Percentiles rank a stretch among this genome's conserved stretches.
phyloP scores from a whole-genome alignment of 2,888 invertebrate genomes.

The Ophioninae sp. region DNA sequence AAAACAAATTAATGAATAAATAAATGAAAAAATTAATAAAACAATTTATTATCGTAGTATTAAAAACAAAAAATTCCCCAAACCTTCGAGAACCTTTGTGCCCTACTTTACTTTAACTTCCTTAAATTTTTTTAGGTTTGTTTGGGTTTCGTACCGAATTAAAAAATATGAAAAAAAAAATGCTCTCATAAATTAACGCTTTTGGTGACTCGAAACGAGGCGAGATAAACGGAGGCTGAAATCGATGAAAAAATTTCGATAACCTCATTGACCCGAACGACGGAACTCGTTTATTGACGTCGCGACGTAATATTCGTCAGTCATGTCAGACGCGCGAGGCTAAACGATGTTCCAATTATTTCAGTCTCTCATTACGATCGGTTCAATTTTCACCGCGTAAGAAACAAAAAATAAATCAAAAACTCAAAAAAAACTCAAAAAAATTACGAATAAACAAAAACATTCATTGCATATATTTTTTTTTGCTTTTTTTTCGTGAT shows the following conservation, averaged over 20 bases:
- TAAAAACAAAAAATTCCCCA: too few species aligned
- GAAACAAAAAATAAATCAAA: not conserved
- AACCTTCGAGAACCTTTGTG: too few species aligned
- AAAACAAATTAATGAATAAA: too few species aligned
- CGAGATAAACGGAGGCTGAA: not conserved
- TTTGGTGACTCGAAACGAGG: not conserved
- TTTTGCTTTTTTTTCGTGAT: not conserved
- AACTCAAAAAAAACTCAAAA: not conserved
- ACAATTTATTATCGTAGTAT: too few species aligned
- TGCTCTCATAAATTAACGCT: too few species aligned
- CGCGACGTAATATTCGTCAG: not conserved
- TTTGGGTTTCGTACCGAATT: too few species aligned
- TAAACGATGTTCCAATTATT: slow-evolving; percentile 1
- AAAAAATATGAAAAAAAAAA: too few species aligned
- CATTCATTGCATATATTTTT: not conserved
- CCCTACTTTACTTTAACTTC: too few species aligned
- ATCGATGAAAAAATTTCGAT: slow-evolving; percentile 16
- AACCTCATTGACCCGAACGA: slow-evolving; percentile 3
- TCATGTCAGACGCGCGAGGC: not conserved
- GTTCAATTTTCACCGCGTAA: slow-evolving; percentile 37
- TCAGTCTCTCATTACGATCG: slow-evolving; percentile 4
- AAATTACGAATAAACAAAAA: too few species aligned
- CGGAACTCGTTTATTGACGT: not conserved
- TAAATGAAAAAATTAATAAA: too few species aligned
- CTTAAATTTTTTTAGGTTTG: too few species aligned